A percentile compares a stretch with the other conserved stretches of the same genome.
These are phyloP conservation scores for Trogon melanurus DNA, from an alignment of 2,113 vertebrate genomes.

Conservation along the genomic window DNA sequence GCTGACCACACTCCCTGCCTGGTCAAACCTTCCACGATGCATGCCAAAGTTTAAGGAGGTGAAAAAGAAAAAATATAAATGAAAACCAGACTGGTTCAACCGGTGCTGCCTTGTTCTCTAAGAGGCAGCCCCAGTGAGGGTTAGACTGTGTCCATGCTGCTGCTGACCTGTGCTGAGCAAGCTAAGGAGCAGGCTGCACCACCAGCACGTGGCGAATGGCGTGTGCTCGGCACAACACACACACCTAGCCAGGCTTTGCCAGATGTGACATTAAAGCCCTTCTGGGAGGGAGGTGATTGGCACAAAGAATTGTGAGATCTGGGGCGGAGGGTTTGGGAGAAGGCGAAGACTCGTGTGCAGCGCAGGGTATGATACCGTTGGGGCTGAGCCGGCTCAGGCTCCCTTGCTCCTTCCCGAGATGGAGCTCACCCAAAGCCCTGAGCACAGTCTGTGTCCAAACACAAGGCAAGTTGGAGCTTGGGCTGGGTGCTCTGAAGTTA, in stretches of 20 bases:
- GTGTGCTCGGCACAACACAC: neutral
- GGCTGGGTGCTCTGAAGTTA: neutral
- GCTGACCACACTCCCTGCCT: neutral
- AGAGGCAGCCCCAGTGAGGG: neutral
- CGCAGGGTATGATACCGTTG: neutral
- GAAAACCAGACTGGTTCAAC: neutral
- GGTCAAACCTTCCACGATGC: neutral
- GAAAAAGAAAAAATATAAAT: neutral
- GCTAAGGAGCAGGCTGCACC: neutral
- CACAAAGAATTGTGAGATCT: neutral
- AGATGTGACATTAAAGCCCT: neutral
- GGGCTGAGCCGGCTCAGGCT: neutral
- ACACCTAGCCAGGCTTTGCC: neutral
- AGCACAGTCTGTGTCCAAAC: slow-evolving; percentile 49
- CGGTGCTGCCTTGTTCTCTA: neutral
- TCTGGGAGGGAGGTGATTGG: neutral
- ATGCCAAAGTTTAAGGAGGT: neutral
- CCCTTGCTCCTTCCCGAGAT: neutral
- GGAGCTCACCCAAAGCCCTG: slow-evolving; percentile 40
- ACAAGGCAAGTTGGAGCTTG: slow-evolving; percentile 46
- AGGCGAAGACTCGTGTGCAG: neutral
- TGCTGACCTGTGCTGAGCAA: neutral
- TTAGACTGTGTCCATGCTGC: neutral
- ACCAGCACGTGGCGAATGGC: neutral
- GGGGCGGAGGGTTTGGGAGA: neutral